These are phyloP conservation scores for Bugulina stolonifera DNA, from an alignment of 2,888 invertebrate species.

Conservation along the genomic window DNA sequence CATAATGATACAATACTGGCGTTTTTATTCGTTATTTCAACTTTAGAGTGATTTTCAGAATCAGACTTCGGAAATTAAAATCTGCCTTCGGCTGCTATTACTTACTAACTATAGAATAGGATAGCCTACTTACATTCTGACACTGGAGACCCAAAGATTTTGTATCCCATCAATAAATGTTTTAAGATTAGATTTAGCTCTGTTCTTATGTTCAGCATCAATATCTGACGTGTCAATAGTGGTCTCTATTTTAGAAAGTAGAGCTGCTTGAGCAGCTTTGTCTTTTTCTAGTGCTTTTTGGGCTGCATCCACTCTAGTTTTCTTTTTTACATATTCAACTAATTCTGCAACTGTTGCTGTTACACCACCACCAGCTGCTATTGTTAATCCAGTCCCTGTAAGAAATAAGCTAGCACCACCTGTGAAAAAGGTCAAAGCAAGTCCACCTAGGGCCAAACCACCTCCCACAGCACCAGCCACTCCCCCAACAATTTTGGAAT, in stretches of 20 bases:
- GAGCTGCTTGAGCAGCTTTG: slow-evolving; percentile 19
- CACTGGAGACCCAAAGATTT: slow-evolving; percentile 9
- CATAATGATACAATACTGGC: too few relatives aligned
- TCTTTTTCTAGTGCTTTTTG: slow-evolving; percentile 23
- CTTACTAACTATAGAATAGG: too few relatives aligned
- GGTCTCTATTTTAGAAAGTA: slow-evolving; percentile 21
- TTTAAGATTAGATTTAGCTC: not conserved
- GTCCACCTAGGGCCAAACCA: slow-evolving; percentile 1
- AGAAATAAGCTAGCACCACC: slow-evolving; percentile 18
- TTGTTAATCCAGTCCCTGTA: slow-evolving; percentile 15
- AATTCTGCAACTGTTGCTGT: slow-evolving; percentile 21
- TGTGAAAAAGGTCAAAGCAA: slow-evolving; percentile 18
- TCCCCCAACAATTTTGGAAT: slow-evolving; percentile 18
- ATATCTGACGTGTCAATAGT: slow-evolving; percentile 23
- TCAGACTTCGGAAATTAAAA: too few relatives aligned
- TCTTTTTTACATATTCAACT: slow-evolving; percentile 25
- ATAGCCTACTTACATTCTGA: slow-evolving; percentile 10
- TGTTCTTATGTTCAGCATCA: not conserved
- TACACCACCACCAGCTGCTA: slow-evolving; percentile 26
- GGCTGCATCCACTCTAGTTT: slow-evolving; percentile 12
- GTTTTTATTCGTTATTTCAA: not conserved
- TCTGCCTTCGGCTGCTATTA: too few relatives aligned
- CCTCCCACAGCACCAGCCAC: slow-evolving; percentile 25
- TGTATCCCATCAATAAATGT: slow-evolving; percentile 7
- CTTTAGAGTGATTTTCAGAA: not conserved